A percentile compares a stretch with the other conserved stretches of the same genome.
These are phyloP conservation scores for Heliothis subflexa DNA, from an alignment of 1,140 invertebrate genomes.

Conservation along the genomic window DNA sequence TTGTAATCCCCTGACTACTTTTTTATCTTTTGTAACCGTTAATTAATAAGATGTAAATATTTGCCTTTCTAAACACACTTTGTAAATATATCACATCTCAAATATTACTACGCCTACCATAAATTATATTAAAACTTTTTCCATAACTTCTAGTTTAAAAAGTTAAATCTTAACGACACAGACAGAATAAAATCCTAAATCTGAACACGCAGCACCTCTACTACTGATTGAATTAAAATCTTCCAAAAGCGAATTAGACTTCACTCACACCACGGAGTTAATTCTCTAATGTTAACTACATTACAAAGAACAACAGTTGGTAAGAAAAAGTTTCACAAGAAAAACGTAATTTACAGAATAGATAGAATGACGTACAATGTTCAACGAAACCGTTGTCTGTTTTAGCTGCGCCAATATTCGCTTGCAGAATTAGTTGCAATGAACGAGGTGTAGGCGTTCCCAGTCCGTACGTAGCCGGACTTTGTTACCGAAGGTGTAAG, in stretches of 20 bases:
- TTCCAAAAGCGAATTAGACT: background rate
- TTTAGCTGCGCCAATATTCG: slow-evolving; percentile 83
- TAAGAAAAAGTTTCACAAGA: background rate
- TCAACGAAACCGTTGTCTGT: slow-evolving; percentile 71
- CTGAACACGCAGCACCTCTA: background rate
- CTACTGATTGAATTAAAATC: background rate
- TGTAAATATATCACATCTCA: background rate
- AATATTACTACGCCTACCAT: slow-evolving; percentile 34
- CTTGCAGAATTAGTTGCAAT: slow-evolving; percentile 81
- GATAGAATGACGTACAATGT: slow-evolving; percentile 14
- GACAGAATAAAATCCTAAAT: background rate
- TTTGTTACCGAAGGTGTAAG: slow-evolving; percentile 77
- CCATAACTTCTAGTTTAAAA: slow-evolving; percentile 1
- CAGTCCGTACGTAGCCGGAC: slow-evolving; percentile 69
- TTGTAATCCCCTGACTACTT: slow-evolving; percentile 13
- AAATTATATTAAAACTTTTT: background rate
- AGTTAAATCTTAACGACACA: background rate
- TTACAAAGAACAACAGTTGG: background rate
- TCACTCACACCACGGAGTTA: background rate
- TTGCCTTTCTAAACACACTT: background rate
- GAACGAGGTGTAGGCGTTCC: slow-evolving; percentile 78
- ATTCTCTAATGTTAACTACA: slow-evolving; percentile 16
- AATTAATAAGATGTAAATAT: slow-evolving; percentile 10
- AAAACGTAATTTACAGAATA: slow-evolving; percentile 22
- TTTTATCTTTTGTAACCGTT: background rate